Conservation (phyloP, 2,888 invertebrate genomes). For the Megaustenia siamemsis region DNA sequence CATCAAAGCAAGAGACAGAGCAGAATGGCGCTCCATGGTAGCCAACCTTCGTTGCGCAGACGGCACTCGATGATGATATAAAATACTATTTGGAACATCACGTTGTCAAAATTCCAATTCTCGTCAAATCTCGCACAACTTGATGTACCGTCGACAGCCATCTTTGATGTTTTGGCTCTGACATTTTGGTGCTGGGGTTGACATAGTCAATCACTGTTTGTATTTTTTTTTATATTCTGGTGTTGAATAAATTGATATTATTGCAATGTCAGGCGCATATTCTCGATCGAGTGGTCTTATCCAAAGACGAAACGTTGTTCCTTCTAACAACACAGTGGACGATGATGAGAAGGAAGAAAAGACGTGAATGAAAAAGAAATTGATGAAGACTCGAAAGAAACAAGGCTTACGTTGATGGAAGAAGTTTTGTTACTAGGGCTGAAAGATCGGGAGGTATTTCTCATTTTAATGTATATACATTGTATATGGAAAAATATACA, state of each 20-base stretch:
- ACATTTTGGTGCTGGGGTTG: neutral
- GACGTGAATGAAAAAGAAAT: slow-evolving; percentile 62
- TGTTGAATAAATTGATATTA: neutral
- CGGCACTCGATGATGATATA: too few relatives aligned
- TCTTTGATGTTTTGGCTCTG: slow-evolving; percentile 64
- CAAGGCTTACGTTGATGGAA: slow-evolving; percentile 98
- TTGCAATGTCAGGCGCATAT: slow-evolving; percentile 66
- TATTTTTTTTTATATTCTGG: neutral
- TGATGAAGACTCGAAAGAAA: slow-evolving; percentile 89
- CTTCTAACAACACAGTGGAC: slow-evolving; percentile 43
- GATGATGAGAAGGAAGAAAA: slow-evolving; percentile 87
- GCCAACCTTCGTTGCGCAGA: too few relatives aligned
- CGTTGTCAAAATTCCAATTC: slow-evolving; percentile 24
- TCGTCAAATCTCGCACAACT: slow-evolving; percentile 59
- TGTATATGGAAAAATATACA: too few relatives aligned
- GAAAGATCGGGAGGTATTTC: slow-evolving; percentile 97
- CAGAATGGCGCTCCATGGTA: too few relatives aligned
- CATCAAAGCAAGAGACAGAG: too few relatives aligned
- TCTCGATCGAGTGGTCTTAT: slow-evolving; percentile 85
- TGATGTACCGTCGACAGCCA: slow-evolving; percentile 73
- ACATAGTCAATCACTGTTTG: neutral
- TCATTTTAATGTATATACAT: too few relatives aligned
- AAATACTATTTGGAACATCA: too few relatives aligned
- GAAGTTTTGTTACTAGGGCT: slow-evolving; percentile 97
- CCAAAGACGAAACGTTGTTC: slow-evolving; percentile 87